phyloP scores from a whole-genome alignment of 2,113 vertebrate genomes.

The Lampris megalopsis region DNA sequence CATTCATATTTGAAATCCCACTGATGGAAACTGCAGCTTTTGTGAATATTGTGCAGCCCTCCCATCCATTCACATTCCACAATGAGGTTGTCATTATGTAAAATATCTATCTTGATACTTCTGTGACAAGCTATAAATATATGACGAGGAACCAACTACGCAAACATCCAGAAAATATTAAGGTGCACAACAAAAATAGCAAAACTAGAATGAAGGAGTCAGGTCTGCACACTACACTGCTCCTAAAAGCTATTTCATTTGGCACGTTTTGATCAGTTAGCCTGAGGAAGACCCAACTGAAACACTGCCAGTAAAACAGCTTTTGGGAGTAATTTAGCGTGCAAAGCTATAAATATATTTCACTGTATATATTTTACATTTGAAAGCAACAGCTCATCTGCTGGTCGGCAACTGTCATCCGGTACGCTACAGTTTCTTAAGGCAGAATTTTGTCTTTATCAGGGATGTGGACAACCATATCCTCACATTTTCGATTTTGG shows the following conservation, averaged over 20 bases:
- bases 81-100: constrained; percentile 19
- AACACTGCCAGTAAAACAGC: too few species aligned
- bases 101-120: background rate
- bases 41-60: constrained; percentile 48
- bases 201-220: too few species aligned
- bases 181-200: too few species aligned
- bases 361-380: background rate
- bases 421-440: constrained; percentile 63
- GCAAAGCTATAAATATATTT: background rate
- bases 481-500: constrained; percentile 6
- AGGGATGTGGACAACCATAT: constrained; percentile 20
- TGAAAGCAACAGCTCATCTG: background rate
- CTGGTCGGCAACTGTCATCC: constrained; percentile 23
- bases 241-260: too few species aligned
- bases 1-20: background rate
- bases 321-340: too few species aligned
- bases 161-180: too few species aligned
- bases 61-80: constrained; percentile 8
- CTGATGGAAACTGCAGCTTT: constrained; percentile 13
- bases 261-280: too few species aligned
- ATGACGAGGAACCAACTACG: too few species aligned
- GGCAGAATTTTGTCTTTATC: constrained; percentile 50
- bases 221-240: too few species aligned
- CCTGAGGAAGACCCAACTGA: too few species aligned
- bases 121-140: background rate